Base-by-base conservation (phyloP, 2,797 vertebrate genomes). In the Dryobates pubescens region DNA sequence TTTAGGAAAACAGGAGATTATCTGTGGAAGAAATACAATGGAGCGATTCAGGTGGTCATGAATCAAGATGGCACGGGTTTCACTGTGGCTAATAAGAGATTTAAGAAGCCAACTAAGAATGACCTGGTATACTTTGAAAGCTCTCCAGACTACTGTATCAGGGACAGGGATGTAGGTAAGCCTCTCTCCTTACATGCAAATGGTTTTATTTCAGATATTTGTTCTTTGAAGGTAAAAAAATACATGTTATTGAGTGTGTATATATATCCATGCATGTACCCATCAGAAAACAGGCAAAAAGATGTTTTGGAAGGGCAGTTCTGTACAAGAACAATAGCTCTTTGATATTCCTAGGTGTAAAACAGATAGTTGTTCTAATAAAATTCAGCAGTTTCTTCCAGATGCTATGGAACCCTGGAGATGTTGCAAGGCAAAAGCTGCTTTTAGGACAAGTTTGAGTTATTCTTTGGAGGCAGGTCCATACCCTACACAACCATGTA, bases 61-160 rank as follows among this genome's bases (percentile, higher is more conserved):
- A 99, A 99, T 96, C 99, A 99, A 97, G 99, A 99, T 58, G 99
- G 98, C 92, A 99, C 98, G 0, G 99, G 98, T 53, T 99, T 99
- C 97, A 98, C 98, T 5, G 97, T 98, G 24, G 98, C 98, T 29
- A 98, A 98, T 96, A 96, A 98, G 86, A 98, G 97, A 96, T 98
- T 98, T 97, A 99, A 98, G 93, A 98, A 98, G 72, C 98, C 98
- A 67, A 98, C 98, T 73, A 99, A 99, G 97, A 99, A 98, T 75
- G 98, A 99, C 96, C 98, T 99, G 54, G 99, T 99, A 71, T 99
- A 99, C 97, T 98, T 99, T 67, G 99, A 99, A 97, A 98, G 98
- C 95, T 99, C 99, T 43, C 99, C 99, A 51, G 99, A 99, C 97
- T 99, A 99, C 98, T 99, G 99, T 97, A 97, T 99, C 96, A 97